Evolutionary conservation across 2,113 vertebrate genomes (phyloP).

Genomic region (Hucho hucho): DNA sequence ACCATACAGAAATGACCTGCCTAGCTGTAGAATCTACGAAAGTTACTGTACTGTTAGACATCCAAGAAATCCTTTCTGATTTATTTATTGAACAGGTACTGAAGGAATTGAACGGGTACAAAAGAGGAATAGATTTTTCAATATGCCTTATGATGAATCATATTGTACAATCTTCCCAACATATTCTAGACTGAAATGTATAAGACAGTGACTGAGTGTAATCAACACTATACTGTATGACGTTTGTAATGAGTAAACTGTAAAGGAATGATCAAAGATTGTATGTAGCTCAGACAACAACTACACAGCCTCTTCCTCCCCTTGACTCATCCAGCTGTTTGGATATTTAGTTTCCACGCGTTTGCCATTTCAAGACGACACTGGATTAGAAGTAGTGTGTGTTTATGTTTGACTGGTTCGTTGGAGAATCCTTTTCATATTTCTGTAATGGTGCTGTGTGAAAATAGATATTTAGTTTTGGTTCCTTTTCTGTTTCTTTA

Average conservation of each 20-base stretch:
- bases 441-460: conserved; percentile 14
- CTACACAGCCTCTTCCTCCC: neutral
- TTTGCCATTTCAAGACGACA: neutral
- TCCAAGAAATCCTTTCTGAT: too few relatives aligned
- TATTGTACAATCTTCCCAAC: neutral
- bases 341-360: neutral
- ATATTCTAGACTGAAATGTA: neutral
- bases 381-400: neutral
- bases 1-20: too few relatives aligned
- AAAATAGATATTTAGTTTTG: neutral
- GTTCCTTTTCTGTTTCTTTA: neutral
- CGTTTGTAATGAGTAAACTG: too few relatives aligned
- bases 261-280: neutral
- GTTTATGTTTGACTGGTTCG: neutral
- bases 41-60: too few relatives aligned
- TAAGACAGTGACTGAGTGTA: too few relatives aligned
- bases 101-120: neutral
- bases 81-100: too few relatives aligned
- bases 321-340: neutral
- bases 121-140: neutral
- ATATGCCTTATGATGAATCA: conserved; percentile 4
- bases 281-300: neutral
- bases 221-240: neutral
- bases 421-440: neutral
- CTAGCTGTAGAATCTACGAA: too few relatives aligned